Evolutionary conservation across 2,797 vertebrate genomes (phyloP).

Genomic region (Cossypha niveicapilla): DNA sequence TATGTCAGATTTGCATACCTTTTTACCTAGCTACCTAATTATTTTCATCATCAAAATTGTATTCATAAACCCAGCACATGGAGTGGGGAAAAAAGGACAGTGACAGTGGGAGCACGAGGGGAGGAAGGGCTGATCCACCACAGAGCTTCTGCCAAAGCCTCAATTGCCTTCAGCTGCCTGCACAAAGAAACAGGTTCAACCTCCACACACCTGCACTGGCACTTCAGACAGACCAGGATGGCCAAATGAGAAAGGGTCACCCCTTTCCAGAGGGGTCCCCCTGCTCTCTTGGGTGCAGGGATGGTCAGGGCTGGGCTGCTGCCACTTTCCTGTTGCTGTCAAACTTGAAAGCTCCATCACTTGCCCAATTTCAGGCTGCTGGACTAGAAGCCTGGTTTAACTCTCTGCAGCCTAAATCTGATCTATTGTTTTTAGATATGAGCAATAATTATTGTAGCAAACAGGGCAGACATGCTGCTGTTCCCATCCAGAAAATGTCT

Average conservation of each 20-base stretch:
- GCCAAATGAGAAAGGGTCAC: not conserved
- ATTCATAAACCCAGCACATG: not conserved
- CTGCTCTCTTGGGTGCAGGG: fast-evolving
- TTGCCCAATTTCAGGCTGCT: not conserved
- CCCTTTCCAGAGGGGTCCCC: not conserved
- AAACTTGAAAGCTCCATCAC: not conserved
- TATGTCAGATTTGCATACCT: not conserved
- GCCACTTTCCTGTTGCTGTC: not conserved
- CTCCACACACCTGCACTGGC: not conserved
- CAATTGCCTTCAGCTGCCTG: not conserved
- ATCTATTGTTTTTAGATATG: not conserved
- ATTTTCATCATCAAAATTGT: not conserved
- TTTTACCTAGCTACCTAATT: not conserved
- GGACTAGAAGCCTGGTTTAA: not conserved
- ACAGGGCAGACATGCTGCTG: not conserved
- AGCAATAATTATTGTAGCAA: not conserved
- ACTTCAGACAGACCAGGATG: not conserved
- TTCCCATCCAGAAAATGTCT: not conserved
- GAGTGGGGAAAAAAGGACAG: not conserved
- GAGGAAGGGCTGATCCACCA: not conserved
- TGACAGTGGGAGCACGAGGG: not conserved
- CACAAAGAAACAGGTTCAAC: not conserved
- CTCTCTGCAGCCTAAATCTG: not conserved
- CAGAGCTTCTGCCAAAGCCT: not conserved
- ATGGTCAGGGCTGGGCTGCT: not conserved